Evolutionary conservation across 1,140 invertebrate genomes (phyloP), one percentile per base, ranked within the genome.

Genomic region (Tetranychus cinnabarinus): DNA sequence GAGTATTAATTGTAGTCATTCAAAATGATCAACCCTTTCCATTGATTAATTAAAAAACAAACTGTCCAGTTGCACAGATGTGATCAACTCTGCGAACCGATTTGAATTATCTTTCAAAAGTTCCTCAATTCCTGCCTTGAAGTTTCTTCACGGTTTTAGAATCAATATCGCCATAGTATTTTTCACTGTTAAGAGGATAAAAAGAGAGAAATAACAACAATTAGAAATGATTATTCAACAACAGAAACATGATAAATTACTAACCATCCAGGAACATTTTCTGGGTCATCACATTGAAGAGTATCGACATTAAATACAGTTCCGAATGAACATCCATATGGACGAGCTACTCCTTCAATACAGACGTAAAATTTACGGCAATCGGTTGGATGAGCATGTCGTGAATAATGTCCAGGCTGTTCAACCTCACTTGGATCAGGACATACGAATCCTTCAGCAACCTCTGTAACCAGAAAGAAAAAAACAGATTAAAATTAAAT

Each of bases 221-320:
- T 13, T 23, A 23, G 23, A 23, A 23, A n/a, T 59, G 23, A 13
- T 37, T 37, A 52, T n/a, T 36, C 23, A 48, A 36, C 33, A 58
- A 42, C 13, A 15, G 10, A 59, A 4, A 54, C 13, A 7, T 35
- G 48, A 46, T 34, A 50, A 7, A n/a, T 52, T 56, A 79, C 86
- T 86, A 75, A 91, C 87, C 88, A 92, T 80, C 87, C 87, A 72
- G 83, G 83, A 77, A 91, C 88, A 73, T 88, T 86, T 77, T 88
- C 85, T 62, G 88, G 87, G 69, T 89, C 87, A 74, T 88, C 84
- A 73, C 89, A 93, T 76, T 87, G 86, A 62, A 88, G 86, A 63
- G 82, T 83, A 66, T 86, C 87, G 70, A 92, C 91, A 73, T 91
- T 90, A 83, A 91, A 93, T 13, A 92, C 89, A 33, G 88, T 91